Evolutionary conservation across 2,113 vertebrate genomes (phyloP), one percentile per base, ranked within the genome.

Genomic region (Tenrec ecaudatus): DNA sequence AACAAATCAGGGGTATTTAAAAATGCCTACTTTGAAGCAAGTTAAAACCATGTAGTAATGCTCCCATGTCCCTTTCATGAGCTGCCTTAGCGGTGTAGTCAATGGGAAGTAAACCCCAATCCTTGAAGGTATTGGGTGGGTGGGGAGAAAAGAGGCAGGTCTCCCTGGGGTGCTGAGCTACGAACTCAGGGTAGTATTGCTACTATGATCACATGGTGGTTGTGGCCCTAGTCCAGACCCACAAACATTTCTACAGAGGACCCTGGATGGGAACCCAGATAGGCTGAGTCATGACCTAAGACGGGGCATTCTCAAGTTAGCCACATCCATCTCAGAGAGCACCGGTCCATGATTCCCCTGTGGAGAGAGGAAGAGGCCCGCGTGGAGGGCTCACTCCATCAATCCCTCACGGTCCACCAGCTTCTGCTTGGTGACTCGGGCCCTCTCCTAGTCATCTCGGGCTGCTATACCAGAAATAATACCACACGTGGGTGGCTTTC

Each of bases 331-430:
- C 75, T 29, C 80, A 57, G 31, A 57, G 27, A 69, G 38, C 0
- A 19, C 1, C 15, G 2, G 27, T 33, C 47, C 0, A 0, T 20
- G 5, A n/a, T 0, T 71, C 1, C 76, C 38, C 29, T 53, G 60
- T 3, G 60, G 60, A 20, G 60, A 53, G 47, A 53, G 47, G 47
- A 53, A 14, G 47, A 53, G 47, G 12, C 76, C 58, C 14, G 29
- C 19, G 31, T 7, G 11, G 84, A 84, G 38, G 43, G 20, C 47
- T 76, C 9, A 2, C 31, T 62, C 68, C 27, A 1, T 38, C 64
- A 29, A 0, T 15, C 53, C 38, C n/a, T 60, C 8, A 38, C 1
- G n/a, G 53, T 47, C n/a, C 38, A 10, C 7, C 43, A 17, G 2
- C 85, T 17, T 62, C 47, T 40, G 22, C n/a, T 43, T 57, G 38